These are phyloP conservation scores for Remorina albescens DNA, from an alignment of 2,797 vertebrate genomes.

Conservation along the genomic window DNA sequence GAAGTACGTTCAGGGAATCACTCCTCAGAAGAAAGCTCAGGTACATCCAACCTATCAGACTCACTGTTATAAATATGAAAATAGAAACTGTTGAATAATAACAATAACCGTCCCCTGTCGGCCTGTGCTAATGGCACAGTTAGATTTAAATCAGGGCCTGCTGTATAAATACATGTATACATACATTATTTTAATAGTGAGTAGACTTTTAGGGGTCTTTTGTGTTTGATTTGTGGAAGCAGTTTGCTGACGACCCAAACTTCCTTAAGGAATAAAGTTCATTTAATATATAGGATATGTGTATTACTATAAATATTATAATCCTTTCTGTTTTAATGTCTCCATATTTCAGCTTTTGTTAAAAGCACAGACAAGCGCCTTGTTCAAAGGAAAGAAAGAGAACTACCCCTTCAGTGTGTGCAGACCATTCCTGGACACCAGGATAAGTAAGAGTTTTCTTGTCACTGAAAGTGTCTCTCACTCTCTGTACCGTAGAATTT, in stretches of 20 bases:
- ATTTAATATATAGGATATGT: not conserved
- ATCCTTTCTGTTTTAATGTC: not conserved
- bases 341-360: constrained; percentile 86
- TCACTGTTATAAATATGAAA: not conserved
- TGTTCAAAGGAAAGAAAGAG: constrained; percentile 93
- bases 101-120: not conserved
- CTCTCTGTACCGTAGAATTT: too few species aligned
- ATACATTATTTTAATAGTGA: not conserved
- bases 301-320: not conserved
- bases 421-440: constrained; percentile 88
- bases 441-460: constrained; percentile 85
- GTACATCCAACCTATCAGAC: constrained; percentile 71
- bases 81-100: not conserved
- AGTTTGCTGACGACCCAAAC: not conserved
- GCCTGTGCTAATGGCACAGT: not conserved
- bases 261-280: not conserved
- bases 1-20: constrained; percentile 86
- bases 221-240: not conserved
- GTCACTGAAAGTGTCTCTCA: not conserved
- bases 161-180: not conserved
- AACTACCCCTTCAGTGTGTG: constrained; percentile 89
- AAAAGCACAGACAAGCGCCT: constrained; percentile 87
- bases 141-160: not conserved
- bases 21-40: constrained; percentile 86
- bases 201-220: not conserved